Conservation (phyloP, 1,140 invertebrate genomes). For the Galleria mellonella region DNA sequence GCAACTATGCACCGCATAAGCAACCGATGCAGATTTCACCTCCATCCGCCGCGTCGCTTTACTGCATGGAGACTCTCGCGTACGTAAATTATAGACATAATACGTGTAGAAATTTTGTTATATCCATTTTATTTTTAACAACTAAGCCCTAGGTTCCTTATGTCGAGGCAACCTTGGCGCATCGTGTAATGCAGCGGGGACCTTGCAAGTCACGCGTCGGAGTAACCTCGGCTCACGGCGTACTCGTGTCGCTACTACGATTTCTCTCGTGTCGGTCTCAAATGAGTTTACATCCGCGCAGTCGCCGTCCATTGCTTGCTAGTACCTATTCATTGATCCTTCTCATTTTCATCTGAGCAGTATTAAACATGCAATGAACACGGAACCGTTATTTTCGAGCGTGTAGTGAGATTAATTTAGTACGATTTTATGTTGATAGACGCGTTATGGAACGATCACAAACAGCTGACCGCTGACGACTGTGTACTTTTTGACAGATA, state of each 20-base stretch:
- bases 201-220: slow-evolving; percentile 73
- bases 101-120: no score
- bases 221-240: slow-evolving; percentile 69
- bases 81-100: background rate
- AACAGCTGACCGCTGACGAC: slow-evolving; percentile 63
- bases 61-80: background rate
- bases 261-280: slow-evolving; percentile 29
- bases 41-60: slow-evolving; percentile 10
- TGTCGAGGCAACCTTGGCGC: slow-evolving; percentile 68
- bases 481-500: slow-evolving; percentile 50
- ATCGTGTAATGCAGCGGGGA: slow-evolving; percentile 71
- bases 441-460: slow-evolving; percentile 51
- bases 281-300: slow-evolving; percentile 3
- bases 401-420: slow-evolving; percentile 12
- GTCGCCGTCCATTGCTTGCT: slow-evolving; percentile 38
- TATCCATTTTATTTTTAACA: background rate
- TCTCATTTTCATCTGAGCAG: background rate
- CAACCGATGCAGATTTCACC: slow-evolving; percentile 56
- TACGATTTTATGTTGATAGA: slow-evolving; percentile 51
- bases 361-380: slow-evolving; percentile 21
- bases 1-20: slow-evolving; percentile 35
- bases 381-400: slow-evolving; percentile 2
- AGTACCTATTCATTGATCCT: background rate
- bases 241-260: slow-evolving; percentile 51
- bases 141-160: slow-evolving; percentile 33